A percentile compares a stretch with the other conserved stretches of the same genome.
Evolutionary conservation across 37 sponge, comb jelly and placozoan genomes (phyloP).

Genomic region (Haliclona indistincta): DNA sequence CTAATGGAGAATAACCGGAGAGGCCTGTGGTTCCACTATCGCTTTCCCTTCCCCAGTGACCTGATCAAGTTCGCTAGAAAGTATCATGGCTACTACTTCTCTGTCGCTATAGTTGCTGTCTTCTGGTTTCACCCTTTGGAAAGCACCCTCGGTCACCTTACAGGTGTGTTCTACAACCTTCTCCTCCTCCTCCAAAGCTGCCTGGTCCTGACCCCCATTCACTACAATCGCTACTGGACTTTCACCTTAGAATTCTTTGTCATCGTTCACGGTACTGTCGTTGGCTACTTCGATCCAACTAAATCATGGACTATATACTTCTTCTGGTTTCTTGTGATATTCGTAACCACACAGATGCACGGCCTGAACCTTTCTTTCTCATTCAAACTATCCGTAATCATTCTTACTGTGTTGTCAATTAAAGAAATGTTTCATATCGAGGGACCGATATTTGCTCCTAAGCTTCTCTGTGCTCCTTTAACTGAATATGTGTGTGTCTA

Average conservation of each 20-base stretch:
- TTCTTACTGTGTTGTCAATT: not conserved
- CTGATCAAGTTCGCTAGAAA: conserved; percentile 17
- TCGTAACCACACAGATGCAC: conserved; percentile 48
- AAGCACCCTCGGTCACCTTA: conserved; percentile 22
- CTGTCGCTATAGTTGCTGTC: conserved; percentile 21
- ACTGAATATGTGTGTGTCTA: conserved; percentile 23
- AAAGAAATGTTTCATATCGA: not conserved
- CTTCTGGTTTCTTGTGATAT: conserved; percentile 21
- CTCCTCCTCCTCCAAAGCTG: conserved; percentile 24
- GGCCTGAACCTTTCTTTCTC: not conserved
- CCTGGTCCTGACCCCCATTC: conserved; percentile 14
- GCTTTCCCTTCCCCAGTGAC: not conserved
- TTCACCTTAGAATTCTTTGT: conserved; percentile 23
- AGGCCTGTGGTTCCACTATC: conserved; percentile 9
- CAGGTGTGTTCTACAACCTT: conserved; percentile 26
- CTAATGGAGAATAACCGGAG: conserved; percentile 35
- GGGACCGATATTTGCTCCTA: not conserved
- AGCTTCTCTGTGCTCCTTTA: conserved; percentile 16
- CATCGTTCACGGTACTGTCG: conserved; percentile 11
- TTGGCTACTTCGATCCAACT: not conserved
- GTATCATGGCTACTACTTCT: conserved; percentile 42
- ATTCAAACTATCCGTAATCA: not conserved
- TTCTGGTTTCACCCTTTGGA: conserved; percentile 41
- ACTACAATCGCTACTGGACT: conserved; percentile 25
- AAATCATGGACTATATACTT: conserved; percentile 20